Percentiles rank a stretch among this genome's conserved stretches.
phyloP scores from a whole-genome alignment of 2,797 vertebrate species.

The Rhinella marina region DNA sequence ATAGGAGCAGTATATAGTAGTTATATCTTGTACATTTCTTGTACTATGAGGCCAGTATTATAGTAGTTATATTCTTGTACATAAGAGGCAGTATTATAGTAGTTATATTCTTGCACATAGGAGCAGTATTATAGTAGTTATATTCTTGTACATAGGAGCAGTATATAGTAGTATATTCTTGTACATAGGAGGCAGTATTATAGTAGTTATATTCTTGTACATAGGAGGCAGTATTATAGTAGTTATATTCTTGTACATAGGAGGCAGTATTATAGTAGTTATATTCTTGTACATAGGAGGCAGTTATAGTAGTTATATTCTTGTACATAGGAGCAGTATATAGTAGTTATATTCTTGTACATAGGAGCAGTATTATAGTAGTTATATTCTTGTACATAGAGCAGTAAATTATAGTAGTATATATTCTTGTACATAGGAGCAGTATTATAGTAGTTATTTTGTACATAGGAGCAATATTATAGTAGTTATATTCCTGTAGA shows the following conservation, averaged over 20 bases:
- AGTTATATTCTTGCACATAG: slow-evolving; percentile 4
- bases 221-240: slow-evolving; percentile 5
- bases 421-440: neutral
- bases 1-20: neutral
- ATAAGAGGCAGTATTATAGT: slow-evolving; percentile 5
- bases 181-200: neutral
- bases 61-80: slow-evolving; percentile 2
- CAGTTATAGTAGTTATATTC: slow-evolving; percentile 18
- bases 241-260: slow-evolving; percentile 14
- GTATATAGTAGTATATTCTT: slow-evolving; percentile 1
- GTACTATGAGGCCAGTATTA: neutral
- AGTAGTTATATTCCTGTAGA: no score
- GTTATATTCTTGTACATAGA: no score
- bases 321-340: neutral
- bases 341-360: no score
- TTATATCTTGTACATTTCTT: neutral
- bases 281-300: slow-evolving; percentile 8
- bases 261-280: slow-evolving; percentile 11
- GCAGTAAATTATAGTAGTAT: neutral
- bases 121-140: slow-evolving; percentile 17
- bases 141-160: slow-evolving; percentile 7
- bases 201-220: slow-evolving; percentile 11
- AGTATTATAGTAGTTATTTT: neutral
- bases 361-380: no score
- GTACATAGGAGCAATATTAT: neutral